phyloP scores from a whole-genome alignment of 2,797 vertebrate species.

The Rhinatrema bivittatum region DNA sequence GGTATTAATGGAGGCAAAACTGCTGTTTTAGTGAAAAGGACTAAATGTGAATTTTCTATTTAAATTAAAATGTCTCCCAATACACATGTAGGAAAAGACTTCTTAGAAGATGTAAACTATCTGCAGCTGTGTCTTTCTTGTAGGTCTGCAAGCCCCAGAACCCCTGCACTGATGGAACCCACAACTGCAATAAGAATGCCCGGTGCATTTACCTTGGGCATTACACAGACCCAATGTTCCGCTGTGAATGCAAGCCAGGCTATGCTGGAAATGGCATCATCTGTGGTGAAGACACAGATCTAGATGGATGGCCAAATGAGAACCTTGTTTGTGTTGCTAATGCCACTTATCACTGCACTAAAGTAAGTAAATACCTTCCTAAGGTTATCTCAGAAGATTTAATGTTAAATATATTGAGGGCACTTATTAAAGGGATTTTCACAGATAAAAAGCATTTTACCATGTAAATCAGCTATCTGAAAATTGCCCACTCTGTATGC shows the following conservation, averaged over 20 bases:
- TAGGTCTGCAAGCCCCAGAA: slow-evolving; percentile 90
- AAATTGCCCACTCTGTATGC: too few relatives aligned
- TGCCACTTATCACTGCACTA: slow-evolving; percentile 98
- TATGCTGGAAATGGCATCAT: slow-evolving; percentile 93
- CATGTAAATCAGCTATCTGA: too few relatives aligned
- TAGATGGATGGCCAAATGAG: slow-evolving; percentile 94
- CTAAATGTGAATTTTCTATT: too few relatives aligned
- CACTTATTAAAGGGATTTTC: too few relatives aligned
- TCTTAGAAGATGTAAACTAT: too few relatives aligned
- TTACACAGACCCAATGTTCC: slow-evolving; percentile 90
- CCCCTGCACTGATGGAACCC: slow-evolving; percentile 87
- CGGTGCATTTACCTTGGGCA: slow-evolving; percentile 94
- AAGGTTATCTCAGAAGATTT: not conserved
- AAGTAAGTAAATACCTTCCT: slow-evolving; percentile 56
- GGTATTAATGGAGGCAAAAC: too few relatives aligned
- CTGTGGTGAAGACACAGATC: slow-evolving; percentile 89
- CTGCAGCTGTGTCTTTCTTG: slow-evolving; percentile 3
- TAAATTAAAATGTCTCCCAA: too few relatives aligned
- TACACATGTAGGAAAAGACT: too few relatives aligned
- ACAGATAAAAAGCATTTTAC: too few relatives aligned
- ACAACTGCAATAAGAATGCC: slow-evolving; percentile 91
- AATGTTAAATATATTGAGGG: too few relatives aligned
- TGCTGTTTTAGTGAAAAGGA: too few relatives aligned
- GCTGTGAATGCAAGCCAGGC: slow-evolving; percentile 94
- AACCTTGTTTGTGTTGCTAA: slow-evolving; percentile 85